Evolutionary conservation across 2,113 vertebrate genomes (phyloP).

Genomic region (Otolemur garnettii): DNA sequence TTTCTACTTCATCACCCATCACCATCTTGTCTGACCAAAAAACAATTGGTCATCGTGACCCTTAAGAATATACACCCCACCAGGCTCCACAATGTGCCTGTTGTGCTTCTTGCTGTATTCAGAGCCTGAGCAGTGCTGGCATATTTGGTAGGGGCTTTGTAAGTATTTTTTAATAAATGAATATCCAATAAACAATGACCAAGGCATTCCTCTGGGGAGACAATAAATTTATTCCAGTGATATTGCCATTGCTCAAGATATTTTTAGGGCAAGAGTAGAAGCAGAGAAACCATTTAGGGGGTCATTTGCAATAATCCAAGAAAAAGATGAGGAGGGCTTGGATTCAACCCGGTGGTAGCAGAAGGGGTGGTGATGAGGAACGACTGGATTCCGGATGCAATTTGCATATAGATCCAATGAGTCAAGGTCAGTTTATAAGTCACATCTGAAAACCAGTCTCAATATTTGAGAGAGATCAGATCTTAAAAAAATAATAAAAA

Average conservation of each 20-base stretch:
- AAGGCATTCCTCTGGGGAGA: background rate
- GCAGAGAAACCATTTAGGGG: background rate
- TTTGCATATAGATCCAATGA: background rate
- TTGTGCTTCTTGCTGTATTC: background rate
- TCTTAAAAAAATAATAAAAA: conserved; percentile 2
- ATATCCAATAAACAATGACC: background rate
- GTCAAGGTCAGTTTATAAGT: background rate
- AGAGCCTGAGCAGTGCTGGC: conserved; percentile 8
- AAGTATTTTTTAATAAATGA: conserved; percentile 26
- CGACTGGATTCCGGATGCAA: background rate
- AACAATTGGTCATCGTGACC: background rate
- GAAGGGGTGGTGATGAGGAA: background rate
- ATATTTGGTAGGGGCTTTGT: background rate
- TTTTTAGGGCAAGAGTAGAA: background rate
- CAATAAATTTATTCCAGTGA: background rate
- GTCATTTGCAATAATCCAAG: background rate
- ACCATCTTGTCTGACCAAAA: too few species aligned
- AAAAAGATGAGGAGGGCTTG: background rate
- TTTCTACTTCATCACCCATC: background rate
- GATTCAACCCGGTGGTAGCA: background rate
- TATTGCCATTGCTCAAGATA: background rate
- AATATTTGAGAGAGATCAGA: background rate
- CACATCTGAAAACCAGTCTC: background rate
- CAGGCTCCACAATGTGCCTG: background rate
- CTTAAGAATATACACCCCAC: background rate